Evolutionary conservation across 2,888 invertebrate species (phyloP), one percentile per base, ranked within the genome.

Genomic region (Amphipoea lucens): DNA sequence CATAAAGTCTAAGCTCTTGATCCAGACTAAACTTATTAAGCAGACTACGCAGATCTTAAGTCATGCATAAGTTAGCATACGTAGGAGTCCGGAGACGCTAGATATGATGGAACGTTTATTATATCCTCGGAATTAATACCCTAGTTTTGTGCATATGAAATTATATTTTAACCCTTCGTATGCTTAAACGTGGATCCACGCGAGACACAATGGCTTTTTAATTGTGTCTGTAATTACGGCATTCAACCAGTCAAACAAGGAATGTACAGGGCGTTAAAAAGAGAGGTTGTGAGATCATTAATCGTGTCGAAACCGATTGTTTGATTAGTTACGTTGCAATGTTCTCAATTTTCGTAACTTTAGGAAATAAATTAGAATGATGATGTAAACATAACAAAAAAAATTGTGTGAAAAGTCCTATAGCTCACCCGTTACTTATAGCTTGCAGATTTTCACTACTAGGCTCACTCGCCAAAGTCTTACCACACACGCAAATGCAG

Each of bases 1-100:
- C 76, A 60, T 74, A 65, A 66, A 84, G 70, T 73, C 69, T 77
- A 73, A 87, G 75, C 75, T 74, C 57, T 71, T 54, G 75, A 84
- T 83, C 81, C 77, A 62, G 80, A 80, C 63, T 72, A 60, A 78
- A 84, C 66, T 86, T 76, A 76, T 87, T 78, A 86, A 76, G 76
- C 66, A n/a, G 68, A 78, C 65, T 76, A 81, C 68, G 79, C 54
- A 80, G 80, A 80, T 87, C 69, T 70, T 76, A 84, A 84, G 76
- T 81, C 70, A 76, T 78, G 87, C 76, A 78, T 72, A 84, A 70
- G 76, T 69, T 73, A 60, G 51, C 57, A 67, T 48, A 51, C 62
- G 54, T 67, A 69, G 36, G 74, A 48, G 40, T 65, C 20, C 69
- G 80, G 60, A 68, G 72, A 5, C 76, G 82, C 65, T 57, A 45